These are phyloP conservation scores for Sebastes steindachneri DNA, from an alignment of 2,797 vertebrate genomes.

Conservation along the genomic window DNA sequence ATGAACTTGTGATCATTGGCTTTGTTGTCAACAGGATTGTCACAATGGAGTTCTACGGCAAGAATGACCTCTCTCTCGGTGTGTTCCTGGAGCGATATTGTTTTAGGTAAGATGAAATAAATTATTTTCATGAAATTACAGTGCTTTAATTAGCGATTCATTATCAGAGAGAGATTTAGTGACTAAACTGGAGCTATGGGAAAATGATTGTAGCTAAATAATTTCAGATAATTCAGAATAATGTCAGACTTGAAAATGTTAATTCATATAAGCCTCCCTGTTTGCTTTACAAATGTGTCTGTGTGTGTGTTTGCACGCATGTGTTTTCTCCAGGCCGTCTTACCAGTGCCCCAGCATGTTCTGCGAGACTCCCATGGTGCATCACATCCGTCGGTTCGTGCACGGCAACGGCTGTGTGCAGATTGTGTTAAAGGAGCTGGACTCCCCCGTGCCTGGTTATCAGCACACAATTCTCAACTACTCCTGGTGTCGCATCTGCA, in stretches of 20 bases:
- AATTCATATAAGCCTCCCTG: not conserved
- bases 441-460: slow-evolving; percentile 97
- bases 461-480: slow-evolving; percentile 99
- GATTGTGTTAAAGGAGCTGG: slow-evolving; percentile 96
- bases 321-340: slow-evolving; percentile 86
- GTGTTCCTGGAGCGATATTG: slow-evolving; percentile 98
- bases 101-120: slow-evolving; percentile 87
- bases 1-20: not conserved
- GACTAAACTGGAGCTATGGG: not conserved
- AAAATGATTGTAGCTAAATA: not conserved
- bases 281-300: not conserved
- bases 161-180: not conserved
- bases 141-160: not conserved
- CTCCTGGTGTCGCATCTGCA: slow-evolving; percentile 97
- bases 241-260: not conserved
- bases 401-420: slow-evolving; percentile 97
- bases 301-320: not conserved
- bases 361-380: slow-evolving; percentile 98
- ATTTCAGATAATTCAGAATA: not conserved
- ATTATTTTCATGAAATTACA: not conserved
- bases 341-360: slow-evolving; percentile 98
- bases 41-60: slow-evolving; percentile 99
- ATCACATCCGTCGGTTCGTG: slow-evolving; percentile 96
- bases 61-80: slow-evolving; percentile 97
- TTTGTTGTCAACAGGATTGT: slow-evolving; percentile 88